Percentiles rank a stretch among this genome's conserved stretches.
Evolutionary conservation across 2,113 vertebrate genomes (phyloP).

Genomic region (Callipepla californica): DNA sequence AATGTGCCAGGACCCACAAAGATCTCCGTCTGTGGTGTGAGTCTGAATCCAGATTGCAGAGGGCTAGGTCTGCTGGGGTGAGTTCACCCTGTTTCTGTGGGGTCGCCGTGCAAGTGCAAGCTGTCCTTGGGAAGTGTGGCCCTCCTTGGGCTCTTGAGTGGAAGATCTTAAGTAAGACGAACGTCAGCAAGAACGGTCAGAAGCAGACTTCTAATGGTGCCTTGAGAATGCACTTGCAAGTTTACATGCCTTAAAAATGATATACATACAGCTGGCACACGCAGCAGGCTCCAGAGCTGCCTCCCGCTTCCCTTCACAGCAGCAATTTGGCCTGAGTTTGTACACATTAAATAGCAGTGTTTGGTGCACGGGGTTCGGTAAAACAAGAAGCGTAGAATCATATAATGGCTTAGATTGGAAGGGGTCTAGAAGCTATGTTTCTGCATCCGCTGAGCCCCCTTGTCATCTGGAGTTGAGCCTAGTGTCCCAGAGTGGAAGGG

Average conservation of each 20-base stretch:
- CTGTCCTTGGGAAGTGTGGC: background rate
- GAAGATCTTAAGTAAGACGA: background rate
- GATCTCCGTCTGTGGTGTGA: background rate
- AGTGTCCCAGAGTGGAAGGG: fast-evolving
- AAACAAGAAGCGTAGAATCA: background rate
- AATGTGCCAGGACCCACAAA: background rate
- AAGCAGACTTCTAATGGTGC: background rate
- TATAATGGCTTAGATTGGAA: too few relatives aligned
- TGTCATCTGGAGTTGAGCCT: background rate
- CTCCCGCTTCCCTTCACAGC: background rate
- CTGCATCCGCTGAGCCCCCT: background rate
- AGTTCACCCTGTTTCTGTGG: background rate
- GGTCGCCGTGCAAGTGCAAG: background rate
- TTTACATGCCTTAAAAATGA: background rate
- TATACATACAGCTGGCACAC: background rate
- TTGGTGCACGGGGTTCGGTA: background rate
- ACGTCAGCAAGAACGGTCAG: background rate
- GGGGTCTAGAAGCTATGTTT: background rate
- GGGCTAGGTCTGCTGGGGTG: background rate
- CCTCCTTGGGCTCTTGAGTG: background rate
- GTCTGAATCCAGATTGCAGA: background rate
- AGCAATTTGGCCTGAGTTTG: background rate
- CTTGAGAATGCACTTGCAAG: background rate
- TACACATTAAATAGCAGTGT: fast-evolving
- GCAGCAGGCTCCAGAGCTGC: background rate